A percentile compares a stretch with the other conserved stretches of the same genome.
Evolutionary conservation across 2,888 invertebrate species (phyloP).

Genomic region (Philonicus albiceps): DNA sequence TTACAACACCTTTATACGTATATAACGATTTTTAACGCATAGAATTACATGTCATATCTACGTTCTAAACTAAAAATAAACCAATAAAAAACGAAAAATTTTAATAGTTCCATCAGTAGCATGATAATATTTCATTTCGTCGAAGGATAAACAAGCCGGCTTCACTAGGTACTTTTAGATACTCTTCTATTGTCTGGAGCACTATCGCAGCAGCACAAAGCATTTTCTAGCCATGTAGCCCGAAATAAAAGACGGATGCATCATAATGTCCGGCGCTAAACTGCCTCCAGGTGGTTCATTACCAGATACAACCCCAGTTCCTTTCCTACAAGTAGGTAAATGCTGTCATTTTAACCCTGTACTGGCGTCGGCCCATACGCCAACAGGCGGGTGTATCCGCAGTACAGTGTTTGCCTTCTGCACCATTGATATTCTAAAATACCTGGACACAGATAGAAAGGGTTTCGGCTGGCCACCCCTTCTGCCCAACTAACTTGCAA

Average conservation of each 20-base stretch:
- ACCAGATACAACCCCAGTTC: conserved; percentile 20
- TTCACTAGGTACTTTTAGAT: not conserved
- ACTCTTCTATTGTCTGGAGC: not conserved
- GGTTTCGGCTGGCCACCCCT: not conserved
- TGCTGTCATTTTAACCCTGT: conserved; percentile 26
- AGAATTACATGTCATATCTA: no score
- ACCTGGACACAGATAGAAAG: not conserved
- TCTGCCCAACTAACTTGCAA: conserved; percentile 7
- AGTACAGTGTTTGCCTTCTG: conserved; percentile 30
- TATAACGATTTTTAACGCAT: no score
- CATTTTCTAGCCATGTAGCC: conserved; percentile 4
- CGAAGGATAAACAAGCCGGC: not conserved
- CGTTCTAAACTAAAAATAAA: not conserved
- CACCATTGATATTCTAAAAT: conserved; percentile 25
- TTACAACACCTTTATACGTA: no score
- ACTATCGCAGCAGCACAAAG: conserved; percentile 7
- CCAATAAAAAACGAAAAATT: not conserved
- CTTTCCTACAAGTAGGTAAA: conserved; percentile 32
- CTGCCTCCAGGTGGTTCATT: conserved; percentile 24
- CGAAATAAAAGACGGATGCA: conserved; percentile 20
- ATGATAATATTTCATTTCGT: not conserved
- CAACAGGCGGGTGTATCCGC: conserved; percentile 3
- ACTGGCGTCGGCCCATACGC: conserved; percentile 14
- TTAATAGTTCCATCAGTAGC: not conserved
- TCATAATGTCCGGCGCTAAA: not conserved